Conservation (phyloP, 2,113 vertebrate species). For the Pygoscelis antarcticus region DNA sequence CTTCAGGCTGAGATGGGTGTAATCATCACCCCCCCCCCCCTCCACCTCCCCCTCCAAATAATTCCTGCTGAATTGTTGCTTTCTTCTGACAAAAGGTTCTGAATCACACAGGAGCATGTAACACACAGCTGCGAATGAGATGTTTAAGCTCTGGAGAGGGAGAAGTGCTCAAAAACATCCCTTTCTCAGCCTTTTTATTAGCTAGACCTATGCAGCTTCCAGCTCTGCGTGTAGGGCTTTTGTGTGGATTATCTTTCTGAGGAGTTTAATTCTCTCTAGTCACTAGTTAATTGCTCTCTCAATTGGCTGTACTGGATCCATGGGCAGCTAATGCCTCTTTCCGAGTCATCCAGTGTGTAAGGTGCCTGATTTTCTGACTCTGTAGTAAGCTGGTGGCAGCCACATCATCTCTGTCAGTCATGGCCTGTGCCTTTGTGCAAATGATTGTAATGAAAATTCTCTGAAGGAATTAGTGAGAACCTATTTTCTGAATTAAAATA, state of each 20-base stretch:
- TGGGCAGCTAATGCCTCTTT: background rate
- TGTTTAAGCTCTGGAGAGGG: background rate
- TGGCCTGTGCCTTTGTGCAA: background rate
- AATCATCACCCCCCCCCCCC: background rate
- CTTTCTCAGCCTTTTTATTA: background rate
- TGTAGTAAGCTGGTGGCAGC: background rate
- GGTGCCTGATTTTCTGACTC: background rate
- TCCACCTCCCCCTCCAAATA: background rate
- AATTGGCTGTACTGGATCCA: background rate
- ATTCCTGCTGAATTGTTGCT: background rate
- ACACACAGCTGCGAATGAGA: background rate
- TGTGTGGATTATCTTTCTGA: background rate
- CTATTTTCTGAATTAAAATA: background rate
- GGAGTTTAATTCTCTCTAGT: background rate
- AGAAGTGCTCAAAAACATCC: background rate
- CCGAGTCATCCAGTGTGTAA: background rate
- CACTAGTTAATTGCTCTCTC: background rate
- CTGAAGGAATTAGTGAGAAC: background rate
- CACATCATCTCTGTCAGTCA: background rate
- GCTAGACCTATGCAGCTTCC: background rate
- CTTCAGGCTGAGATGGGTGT: background rate
- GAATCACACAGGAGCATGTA: background rate
- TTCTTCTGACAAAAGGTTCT: background rate
- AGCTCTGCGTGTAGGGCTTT: background rate
- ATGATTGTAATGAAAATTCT: background rate